Conservation (phyloP, 2,888 invertebrate genomes). For the Papilio gigon region DNA sequence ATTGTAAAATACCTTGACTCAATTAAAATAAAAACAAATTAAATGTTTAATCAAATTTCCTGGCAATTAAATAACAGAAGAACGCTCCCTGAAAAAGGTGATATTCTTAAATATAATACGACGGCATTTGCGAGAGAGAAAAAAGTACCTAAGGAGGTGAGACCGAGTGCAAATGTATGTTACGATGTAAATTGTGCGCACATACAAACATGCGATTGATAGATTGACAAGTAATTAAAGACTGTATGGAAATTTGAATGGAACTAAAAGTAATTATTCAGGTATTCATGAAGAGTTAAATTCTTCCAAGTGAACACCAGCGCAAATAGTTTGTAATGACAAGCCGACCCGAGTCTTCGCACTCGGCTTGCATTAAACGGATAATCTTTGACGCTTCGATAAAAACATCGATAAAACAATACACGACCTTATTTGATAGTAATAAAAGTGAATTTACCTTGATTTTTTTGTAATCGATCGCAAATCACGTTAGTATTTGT, state of each 20-base stretch:
- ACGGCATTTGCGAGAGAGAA: too few relatives aligned
- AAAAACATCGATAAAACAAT: background rate
- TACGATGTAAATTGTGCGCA: background rate
- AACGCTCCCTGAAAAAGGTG: too few relatives aligned
- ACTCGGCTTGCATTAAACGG: constrained; percentile 55
- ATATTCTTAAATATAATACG: too few relatives aligned
- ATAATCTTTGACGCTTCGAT: constrained; percentile 44
- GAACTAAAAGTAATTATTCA: constrained; percentile 47
- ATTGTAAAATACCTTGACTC: constrained; percentile 4
- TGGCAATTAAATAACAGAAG: too few relatives aligned
- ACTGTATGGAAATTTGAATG: constrained; percentile 23
- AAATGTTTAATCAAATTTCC: too few relatives aligned
- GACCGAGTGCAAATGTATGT: background rate
- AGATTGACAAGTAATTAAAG: constrained; percentile 32
- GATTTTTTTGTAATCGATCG: constrained; percentile 43
- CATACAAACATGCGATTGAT: constrained; percentile 36
- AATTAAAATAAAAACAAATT: background rate
- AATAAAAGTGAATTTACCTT: constrained; percentile 41
- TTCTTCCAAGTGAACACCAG: constrained; percentile 55
- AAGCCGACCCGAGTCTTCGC: constrained; percentile 58
- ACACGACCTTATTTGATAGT: constrained; percentile 8
- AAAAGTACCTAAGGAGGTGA: background rate
- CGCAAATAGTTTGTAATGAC: constrained; percentile 65
- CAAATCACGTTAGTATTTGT: constrained; percentile 47
- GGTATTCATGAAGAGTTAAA: constrained; percentile 60